These are phyloP conservation scores for Hydrophis major DNA, from an alignment of 2,797 vertebrate species.

Conservation along the genomic window DNA sequence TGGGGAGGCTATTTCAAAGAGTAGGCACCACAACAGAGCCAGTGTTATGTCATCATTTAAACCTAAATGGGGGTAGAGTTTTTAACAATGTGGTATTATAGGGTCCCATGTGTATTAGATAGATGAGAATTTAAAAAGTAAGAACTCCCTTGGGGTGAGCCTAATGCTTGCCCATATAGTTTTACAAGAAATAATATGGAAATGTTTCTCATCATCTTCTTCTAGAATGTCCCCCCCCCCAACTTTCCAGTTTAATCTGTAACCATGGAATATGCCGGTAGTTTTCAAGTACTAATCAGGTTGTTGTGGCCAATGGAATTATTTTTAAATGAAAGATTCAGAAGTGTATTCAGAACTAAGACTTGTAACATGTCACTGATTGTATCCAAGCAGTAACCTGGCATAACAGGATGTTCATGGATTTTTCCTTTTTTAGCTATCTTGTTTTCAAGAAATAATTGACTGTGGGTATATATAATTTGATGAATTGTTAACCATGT, in stretches of 20 bases:
- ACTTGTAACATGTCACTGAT: neutral
- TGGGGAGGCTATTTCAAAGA: neutral
- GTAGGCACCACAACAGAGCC: neutral
- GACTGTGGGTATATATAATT: neutral
- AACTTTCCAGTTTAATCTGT: neutral
- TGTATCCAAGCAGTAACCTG: neutral
- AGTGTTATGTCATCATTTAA: neutral
- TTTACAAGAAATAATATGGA: neutral
- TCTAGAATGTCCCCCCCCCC: accelerated
- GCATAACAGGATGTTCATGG: neutral
- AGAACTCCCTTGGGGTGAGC: neutral
- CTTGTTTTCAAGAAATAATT: neutral
- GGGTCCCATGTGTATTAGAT: neutral
- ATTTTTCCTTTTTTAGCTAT: neutral
- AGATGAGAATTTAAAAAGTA: neutral
- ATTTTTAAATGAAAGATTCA: neutral
- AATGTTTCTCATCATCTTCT: neutral
- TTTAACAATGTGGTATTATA: neutral
- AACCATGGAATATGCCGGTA: neutral
- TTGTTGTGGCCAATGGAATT: neutral
- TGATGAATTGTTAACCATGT: neutral
- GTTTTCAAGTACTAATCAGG: neutral
- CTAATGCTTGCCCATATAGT: neutral
- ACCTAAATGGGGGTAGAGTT: neutral
- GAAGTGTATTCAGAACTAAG: neutral